Percentiles rank a stretch among this genome's conserved stretches.
Conservation (phyloP, 2,888 invertebrate genomes). For the Hoplodrina blanda region DNA sequence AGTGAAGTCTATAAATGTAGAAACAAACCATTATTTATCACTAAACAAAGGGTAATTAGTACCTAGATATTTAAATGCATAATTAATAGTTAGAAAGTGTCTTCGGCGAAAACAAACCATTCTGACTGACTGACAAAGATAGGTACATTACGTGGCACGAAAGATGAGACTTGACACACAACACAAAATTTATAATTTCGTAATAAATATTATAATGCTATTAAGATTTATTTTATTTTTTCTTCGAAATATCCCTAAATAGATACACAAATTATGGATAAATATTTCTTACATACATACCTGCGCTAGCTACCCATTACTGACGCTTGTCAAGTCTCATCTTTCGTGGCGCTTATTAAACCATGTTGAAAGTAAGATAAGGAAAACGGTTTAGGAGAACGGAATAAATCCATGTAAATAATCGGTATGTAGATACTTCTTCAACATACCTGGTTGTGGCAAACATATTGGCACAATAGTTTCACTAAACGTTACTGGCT, state of each 20-base stretch:
- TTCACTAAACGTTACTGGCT: slow-evolving; percentile 82
- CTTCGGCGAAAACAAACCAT: neutral
- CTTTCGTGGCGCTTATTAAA: no score
- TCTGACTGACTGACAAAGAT: no score
- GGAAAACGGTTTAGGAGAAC: neutral
- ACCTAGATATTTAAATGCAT: slow-evolving; percentile 7
- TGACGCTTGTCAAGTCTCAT: no score
- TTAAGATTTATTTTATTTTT: no score
- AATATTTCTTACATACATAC: no score
- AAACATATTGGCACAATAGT: slow-evolving; percentile 89
- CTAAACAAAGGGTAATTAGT: neutral
- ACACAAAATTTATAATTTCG: no score
- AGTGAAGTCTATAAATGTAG: neutral
- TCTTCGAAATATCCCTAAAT: no score
- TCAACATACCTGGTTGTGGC: slow-evolving; percentile 82
- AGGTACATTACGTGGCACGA: no score
- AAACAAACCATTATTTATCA: slow-evolving; percentile 3
- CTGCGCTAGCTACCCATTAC: no score
- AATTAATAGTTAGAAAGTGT: slow-evolving; percentile 17
- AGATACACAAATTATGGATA: no score
- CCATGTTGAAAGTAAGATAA: neutral
- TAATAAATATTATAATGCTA: no score
- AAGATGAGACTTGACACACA: no score
- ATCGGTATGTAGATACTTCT: neutral
- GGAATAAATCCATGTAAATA: neutral